These are phyloP conservation scores for Aleadryas rufinucha DNA, from an alignment of 2,113 vertebrate genomes.

Conservation along the genomic window DNA sequence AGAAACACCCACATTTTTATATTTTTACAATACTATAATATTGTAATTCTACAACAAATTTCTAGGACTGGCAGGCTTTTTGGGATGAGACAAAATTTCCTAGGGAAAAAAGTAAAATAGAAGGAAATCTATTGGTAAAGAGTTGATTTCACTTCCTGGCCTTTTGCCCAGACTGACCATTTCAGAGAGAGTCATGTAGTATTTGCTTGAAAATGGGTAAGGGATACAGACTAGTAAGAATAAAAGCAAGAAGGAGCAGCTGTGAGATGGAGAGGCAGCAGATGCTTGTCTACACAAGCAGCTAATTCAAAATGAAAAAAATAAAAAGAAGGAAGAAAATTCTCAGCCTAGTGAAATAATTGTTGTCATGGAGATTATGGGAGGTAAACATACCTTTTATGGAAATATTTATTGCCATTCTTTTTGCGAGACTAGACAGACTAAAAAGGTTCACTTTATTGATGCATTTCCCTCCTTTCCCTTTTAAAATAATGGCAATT, in stretches of 20 bases:
- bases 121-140: slow-evolving; percentile 48
- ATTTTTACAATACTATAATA: too few species aligned
- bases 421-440: background rate
- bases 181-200: background rate
- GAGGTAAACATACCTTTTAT: slow-evolving; percentile 8
- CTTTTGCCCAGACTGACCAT: slow-evolving; percentile 41
- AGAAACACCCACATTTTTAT: background rate
- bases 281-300: slow-evolving; percentile 31
- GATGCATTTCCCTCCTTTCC: background rate
- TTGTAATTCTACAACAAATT: background rate
- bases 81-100: slow-evolving; percentile 43
- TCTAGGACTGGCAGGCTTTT: background rate
- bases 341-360: slow-evolving; percentile 39
- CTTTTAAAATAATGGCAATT: background rate
- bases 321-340: slow-evolving; percentile 46
- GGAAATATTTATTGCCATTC: background rate
- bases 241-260: slow-evolving; percentile 39
- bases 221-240: background rate
- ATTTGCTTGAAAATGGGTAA: slow-evolving; percentile 10
- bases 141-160: slow-evolving; percentile 58
- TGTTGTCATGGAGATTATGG: background rate
- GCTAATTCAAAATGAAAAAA: slow-evolving; percentile 40
- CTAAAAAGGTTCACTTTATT: background rate
- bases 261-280: slow-evolving; percentile 47
- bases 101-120: slow-evolving; percentile 60